These are phyloP conservation scores for Pitta sordida DNA, from an alignment of 2,113 vertebrate genomes.

Conservation along the genomic window DNA sequence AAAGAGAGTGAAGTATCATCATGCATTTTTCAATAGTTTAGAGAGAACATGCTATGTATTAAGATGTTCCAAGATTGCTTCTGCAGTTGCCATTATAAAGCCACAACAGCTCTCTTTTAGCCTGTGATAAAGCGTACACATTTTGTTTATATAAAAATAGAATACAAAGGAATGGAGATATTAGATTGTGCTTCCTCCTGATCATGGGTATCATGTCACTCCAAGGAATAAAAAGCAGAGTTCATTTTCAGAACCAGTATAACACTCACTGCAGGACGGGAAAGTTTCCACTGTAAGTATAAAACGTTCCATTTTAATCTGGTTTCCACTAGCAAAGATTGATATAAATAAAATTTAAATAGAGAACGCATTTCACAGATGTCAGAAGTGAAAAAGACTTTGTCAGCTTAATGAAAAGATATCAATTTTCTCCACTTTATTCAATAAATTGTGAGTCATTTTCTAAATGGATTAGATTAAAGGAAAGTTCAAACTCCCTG, in stretches of 20 bases:
- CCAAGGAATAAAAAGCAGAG: constrained; percentile 21
- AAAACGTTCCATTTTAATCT: constrained; percentile 69
- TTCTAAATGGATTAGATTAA: constrained; percentile 81
- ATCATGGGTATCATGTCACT: background rate
- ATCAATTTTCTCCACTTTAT: constrained; percentile 78
- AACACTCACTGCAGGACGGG: constrained; percentile 14
- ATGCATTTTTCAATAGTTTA: constrained; percentile 45
- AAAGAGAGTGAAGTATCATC: constrained; percentile 1
- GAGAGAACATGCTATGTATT: background rate
- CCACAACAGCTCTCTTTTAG: background rate
- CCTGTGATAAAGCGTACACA: background rate
- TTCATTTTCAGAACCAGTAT: constrained; percentile 28
- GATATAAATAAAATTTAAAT: constrained; percentile 82
- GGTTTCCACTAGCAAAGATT: constrained; percentile 60
- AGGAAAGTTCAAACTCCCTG: constrained; percentile 71
- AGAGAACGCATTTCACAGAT: constrained; percentile 74
- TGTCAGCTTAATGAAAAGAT: constrained; percentile 80
- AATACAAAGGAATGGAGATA: background rate
- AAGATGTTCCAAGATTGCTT: constrained; percentile 1
- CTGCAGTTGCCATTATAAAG: background rate
- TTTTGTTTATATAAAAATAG: constrained; percentile 13
- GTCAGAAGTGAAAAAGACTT: constrained; percentile 74
- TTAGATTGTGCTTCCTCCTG: background rate
- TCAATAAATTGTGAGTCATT: constrained; percentile 76
- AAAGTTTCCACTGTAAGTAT: constrained; percentile 37